Percentiles rank a stretch among this genome's conserved stretches.
Evolutionary conservation across 2,888 invertebrate genomes (phyloP).

Genomic region (Acleris laterana): DNA sequence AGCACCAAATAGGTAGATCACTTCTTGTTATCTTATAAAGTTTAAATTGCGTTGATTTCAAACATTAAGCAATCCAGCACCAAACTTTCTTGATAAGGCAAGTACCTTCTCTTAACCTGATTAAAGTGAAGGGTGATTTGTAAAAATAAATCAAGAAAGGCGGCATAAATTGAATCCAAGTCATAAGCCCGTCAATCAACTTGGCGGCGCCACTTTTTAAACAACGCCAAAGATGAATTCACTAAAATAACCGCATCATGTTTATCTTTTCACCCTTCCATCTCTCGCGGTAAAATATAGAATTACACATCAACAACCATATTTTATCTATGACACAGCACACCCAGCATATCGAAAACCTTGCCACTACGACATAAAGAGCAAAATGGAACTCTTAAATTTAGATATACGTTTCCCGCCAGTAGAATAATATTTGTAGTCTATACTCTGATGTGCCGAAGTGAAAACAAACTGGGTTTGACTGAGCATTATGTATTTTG

Average conservation of each 20-base stretch:
- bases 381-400: conserved; percentile 48
- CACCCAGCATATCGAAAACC: conserved; percentile 32
- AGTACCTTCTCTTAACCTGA: too few species aligned
- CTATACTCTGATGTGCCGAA: conserved; percentile 76
- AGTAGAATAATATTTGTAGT: conserved; percentile 57
- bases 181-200: conserved; percentile 75
- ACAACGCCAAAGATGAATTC: conserved; percentile 75
- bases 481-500: conserved; percentile 83
- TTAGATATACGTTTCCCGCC: conserved; percentile 42
- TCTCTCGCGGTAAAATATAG: conserved; percentile 80
- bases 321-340: conserved; percentile 33
- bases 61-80: too few species aligned
- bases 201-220: conserved; percentile 78
- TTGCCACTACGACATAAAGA: conserved; percentile 48
- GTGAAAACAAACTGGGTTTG: conserved; percentile 81
- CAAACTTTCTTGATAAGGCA: too few species aligned
- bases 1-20: too few species aligned
- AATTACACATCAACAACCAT: conserved; percentile 73
- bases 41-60: too few species aligned
- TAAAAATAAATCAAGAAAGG: conserved; percentile 16
- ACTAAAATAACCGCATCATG: conserved; percentile 78
- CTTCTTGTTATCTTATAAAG: too few species aligned
- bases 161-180: conserved; percentile 42
- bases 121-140: neutral
- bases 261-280: conserved; percentile 83